These are phyloP conservation scores for Galbula dea DNA, from an alignment of 2,113 vertebrate genomes.

Conservation along the genomic window DNA sequence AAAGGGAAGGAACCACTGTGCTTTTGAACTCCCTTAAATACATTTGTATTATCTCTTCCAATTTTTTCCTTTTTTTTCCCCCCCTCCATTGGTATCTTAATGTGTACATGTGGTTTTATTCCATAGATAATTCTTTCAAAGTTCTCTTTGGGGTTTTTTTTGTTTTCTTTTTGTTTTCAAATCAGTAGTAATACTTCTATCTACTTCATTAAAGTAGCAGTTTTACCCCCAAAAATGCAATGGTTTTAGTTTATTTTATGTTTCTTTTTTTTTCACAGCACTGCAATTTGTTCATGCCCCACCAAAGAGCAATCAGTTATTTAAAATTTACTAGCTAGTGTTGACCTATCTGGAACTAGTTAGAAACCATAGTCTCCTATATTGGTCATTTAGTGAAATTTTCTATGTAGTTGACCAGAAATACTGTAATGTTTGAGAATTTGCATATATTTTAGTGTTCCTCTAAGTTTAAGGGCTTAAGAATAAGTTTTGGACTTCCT, in stretches of 20 bases:
- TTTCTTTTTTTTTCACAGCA: background rate
- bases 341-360: constrained; percentile 1
- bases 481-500: constrained; percentile 39
- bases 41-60: background rate
- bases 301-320: background rate
- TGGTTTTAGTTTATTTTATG: constrained; percentile 6
- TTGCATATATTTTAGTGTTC: background rate
- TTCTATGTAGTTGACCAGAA: constrained; percentile 25
- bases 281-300: background rate
- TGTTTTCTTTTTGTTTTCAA: too few species aligned
- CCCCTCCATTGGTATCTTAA: background rate
- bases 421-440: constrained; percentile 14
- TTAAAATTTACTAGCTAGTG: constrained; percentile 37
- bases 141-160: background rate
- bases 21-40: background rate
- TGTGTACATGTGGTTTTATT: background rate
- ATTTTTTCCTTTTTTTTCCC: background rate
- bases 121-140: background rate
- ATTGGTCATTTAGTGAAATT: background rate
- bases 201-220: background rate
- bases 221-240: background rate
- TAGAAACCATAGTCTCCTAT: background rate
- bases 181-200: background rate
- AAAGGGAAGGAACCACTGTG: background rate
- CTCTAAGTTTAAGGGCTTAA: constrained; percentile 12